Conservation (phyloP, 2,113 vertebrate genomes). For the Vidua chalybeata region DNA sequence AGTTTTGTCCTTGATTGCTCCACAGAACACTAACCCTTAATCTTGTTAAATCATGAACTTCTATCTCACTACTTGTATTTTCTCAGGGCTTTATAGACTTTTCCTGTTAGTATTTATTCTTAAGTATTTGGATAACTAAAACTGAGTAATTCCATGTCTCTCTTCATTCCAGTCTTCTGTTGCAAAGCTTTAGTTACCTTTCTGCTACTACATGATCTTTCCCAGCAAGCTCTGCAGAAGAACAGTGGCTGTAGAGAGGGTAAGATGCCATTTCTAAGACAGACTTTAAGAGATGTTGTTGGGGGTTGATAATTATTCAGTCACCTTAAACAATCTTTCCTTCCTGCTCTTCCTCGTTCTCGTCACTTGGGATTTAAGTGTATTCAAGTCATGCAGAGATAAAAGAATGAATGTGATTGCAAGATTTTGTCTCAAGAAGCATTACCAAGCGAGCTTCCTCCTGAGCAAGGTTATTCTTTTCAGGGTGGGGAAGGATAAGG, state of each 20-base stretch:
- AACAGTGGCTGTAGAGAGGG: background rate
- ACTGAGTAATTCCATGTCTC: background rate
- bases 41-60: background rate
- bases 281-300: background rate
- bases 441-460: background rate
- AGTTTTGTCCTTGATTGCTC: background rate
- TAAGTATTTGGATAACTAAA: background rate
- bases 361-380: background rate
- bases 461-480: background rate
- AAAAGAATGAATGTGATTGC: background rate
- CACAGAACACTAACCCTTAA: background rate
- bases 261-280: background rate
- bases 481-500: background rate
- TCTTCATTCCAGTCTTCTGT: background rate
- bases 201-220: background rate
- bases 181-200: background rate
- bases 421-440: background rate
- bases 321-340: background rate
- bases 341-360: background rate
- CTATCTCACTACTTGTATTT: background rate
- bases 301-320: accelerated
- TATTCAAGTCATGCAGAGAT: background rate
- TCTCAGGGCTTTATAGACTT: background rate
- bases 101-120: background rate
- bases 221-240: background rate